These are phyloP conservation scores for Pseudotriccus pelzelni DNA, from an alignment of 2,797 vertebrate species.

Conservation along the genomic window DNA sequence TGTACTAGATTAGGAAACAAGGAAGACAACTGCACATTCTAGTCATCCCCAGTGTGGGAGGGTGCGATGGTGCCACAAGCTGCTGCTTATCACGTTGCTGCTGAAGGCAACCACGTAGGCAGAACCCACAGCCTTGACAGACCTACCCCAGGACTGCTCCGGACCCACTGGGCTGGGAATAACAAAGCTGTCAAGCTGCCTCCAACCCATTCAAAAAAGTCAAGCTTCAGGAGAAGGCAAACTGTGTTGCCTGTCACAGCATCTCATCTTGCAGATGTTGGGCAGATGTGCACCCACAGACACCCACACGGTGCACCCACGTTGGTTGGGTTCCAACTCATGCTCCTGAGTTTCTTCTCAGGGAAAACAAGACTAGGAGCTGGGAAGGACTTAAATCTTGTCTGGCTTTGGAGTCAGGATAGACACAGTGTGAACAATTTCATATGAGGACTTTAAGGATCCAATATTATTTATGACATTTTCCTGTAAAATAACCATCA, in stretches of 20 bases:
- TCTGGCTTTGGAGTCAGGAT: background rate
- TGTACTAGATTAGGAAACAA: slow-evolving; percentile 45
- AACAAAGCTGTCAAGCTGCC: background rate
- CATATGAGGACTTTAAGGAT: background rate
- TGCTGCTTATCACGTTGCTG: slow-evolving; percentile 34
- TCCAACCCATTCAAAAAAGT: background rate
- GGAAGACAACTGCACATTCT: slow-evolving; percentile 62
- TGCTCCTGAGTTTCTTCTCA: background rate
- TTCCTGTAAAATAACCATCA: background rate
- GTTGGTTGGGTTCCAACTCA: background rate
- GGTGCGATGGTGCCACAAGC: slow-evolving; percentile 15
- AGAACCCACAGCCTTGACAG: background rate
- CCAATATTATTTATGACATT: background rate
- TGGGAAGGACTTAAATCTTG: background rate
- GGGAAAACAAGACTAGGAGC: background rate
- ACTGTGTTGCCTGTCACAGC: background rate
- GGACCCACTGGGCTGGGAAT: background rate
- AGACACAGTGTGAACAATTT: background rate
- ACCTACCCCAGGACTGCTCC: background rate
- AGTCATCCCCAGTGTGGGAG: slow-evolving; percentile 31
- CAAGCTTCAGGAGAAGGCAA: background rate
- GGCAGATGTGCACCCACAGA: background rate
- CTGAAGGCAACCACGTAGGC: background rate
- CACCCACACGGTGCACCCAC: background rate
- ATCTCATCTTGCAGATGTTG: background rate